Percentiles rank a stretch among this genome's conserved stretches.
Evolutionary conservation across 2,113 vertebrate species (phyloP).

Genomic region (Pseudopodoces humilis): DNA sequence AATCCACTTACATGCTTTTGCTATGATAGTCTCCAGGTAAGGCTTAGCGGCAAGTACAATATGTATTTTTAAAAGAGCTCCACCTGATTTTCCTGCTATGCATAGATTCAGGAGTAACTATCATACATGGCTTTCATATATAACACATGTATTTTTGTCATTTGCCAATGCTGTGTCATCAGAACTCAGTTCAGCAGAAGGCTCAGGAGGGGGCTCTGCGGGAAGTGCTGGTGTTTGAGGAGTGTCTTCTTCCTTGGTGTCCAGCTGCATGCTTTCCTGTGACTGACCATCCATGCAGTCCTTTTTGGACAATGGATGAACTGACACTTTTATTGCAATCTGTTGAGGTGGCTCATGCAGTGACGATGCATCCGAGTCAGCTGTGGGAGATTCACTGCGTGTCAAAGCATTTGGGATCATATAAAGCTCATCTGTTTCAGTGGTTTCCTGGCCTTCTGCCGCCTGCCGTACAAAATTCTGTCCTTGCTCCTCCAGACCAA

Average conservation of each 20-base stretch:
- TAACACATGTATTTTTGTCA: slow-evolving; percentile 75
- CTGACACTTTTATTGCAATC: slow-evolving; percentile 95
- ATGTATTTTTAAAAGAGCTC: slow-evolving; percentile 73
- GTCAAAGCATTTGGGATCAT: slow-evolving; percentile 83
- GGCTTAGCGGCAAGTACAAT: slow-evolving; percentile 79
- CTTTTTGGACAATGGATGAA: slow-evolving; percentile 80
- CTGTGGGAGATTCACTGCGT: slow-evolving; percentile 85
- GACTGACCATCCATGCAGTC: slow-evolving; percentile 75
- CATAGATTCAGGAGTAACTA: slow-evolving; percentile 74
- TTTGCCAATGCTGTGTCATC: slow-evolving; percentile 33
- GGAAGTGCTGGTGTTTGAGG: slow-evolving; percentile 57
- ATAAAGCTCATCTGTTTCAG: slow-evolving; percentile 80
- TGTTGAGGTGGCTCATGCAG: slow-evolving; percentile 91
- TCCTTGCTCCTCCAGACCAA: slow-evolving; percentile 93
- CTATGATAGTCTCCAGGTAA: slow-evolving; percentile 78
- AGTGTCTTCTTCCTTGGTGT: slow-evolving; percentile 63
- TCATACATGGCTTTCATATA: slow-evolving; percentile 98
- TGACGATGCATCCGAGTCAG: slow-evolving; percentile 89
- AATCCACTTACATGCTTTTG: slow-evolving; percentile 70
- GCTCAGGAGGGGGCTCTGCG: slow-evolving; percentile 31
- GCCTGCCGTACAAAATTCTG: slow-evolving; percentile 88
- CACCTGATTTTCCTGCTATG: slow-evolving; percentile 80
- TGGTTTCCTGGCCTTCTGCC: slow-evolving; percentile 79
- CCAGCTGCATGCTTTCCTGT: slow-evolving; percentile 66
- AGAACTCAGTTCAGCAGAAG: slow-evolving; percentile 54